Conservation (phyloP, 2,113 vertebrate species). For the Maccullochella peelii region DNA sequence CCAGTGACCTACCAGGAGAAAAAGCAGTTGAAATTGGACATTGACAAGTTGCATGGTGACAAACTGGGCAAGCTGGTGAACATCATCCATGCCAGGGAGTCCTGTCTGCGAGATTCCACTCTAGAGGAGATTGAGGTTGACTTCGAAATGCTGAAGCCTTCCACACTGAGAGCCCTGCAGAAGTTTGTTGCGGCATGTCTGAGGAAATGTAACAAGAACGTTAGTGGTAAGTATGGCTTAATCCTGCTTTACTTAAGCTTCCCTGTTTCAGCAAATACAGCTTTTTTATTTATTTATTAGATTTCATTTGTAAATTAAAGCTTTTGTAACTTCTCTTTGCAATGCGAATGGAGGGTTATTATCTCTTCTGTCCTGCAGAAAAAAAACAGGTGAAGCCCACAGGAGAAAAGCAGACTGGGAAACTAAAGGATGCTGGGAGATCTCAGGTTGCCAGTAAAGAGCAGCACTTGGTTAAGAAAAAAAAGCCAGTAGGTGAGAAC, state of each 20-base stretch:
- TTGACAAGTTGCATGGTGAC: constrained; percentile 90
- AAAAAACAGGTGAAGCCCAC: constrained; percentile 76
- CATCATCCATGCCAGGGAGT: constrained; percentile 90
- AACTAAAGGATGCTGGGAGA: constrained; percentile 79
- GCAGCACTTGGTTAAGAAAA: constrained; percentile 78
- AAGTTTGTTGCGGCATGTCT: constrained; percentile 87
- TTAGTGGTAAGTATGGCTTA: constrained; percentile 79
- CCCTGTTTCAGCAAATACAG: neutral
- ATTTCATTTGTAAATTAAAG: neutral
- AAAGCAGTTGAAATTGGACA: constrained; percentile 88
- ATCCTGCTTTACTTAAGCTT: neutral
- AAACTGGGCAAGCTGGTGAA: constrained; percentile 88
- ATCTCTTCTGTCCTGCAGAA: constrained; percentile 67
- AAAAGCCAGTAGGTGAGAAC: constrained; percentile 78
- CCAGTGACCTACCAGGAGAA: constrained; percentile 92
- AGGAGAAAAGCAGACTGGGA: constrained; percentile 74
- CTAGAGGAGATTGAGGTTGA: constrained; percentile 91
- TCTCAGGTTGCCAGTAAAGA: constrained; percentile 74
- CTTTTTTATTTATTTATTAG: neutral
- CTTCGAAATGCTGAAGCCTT: constrained; percentile 90
- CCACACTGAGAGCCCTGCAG: constrained; percentile 89
- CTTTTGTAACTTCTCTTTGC: neutral
- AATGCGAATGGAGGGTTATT: neutral
- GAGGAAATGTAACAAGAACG: constrained; percentile 81
- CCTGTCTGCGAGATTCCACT: constrained; percentile 80